Conservation (phyloP, 2,888 invertebrate genomes). For the Erebia ligea region DNA sequence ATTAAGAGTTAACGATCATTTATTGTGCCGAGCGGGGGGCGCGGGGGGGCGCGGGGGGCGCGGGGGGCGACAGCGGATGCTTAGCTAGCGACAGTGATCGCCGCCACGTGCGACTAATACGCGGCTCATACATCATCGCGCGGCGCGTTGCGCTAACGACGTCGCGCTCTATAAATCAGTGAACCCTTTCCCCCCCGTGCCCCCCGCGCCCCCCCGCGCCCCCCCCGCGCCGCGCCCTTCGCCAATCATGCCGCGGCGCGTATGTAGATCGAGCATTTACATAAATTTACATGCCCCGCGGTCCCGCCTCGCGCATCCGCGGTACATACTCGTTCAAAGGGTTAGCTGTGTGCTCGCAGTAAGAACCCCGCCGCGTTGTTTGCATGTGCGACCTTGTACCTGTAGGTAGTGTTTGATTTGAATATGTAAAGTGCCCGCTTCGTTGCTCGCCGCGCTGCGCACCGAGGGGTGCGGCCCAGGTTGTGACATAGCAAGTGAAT, state of each 20-base stretch:
- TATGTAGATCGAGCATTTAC: conserved; percentile 57
- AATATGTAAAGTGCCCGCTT: neutral
- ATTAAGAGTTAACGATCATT: neutral
- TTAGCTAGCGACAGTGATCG: neutral
- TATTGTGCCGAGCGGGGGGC: neutral
- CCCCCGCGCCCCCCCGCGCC: conserved; percentile 51
- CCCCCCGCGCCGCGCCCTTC: conserved; percentile 35
- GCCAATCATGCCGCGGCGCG: conserved; percentile 53
- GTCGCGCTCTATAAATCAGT: conserved; percentile 56
- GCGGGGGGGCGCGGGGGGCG: conserved; percentile 32
- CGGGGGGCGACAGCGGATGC: too few relatives aligned
- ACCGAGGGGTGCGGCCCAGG: neutral
- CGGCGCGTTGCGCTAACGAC: conserved; percentile 58
- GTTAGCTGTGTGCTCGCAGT: neutral
- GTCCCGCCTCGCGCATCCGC: neutral
- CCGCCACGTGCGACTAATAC: conserved; percentile 23
- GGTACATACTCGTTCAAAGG: neutral
- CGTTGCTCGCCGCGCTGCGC: neutral
- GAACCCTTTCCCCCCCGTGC: conserved; percentile 36
- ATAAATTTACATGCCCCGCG: conserved; percentile 49
- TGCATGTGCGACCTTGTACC: neutral
- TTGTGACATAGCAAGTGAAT: neutral
- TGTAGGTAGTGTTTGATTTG: neutral
- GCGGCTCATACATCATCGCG: conserved; percentile 60
- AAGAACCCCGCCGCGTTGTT: neutral